Base-by-base conservation (phyloP, 2,888 invertebrate species). In the Catocala nupta region DNA sequence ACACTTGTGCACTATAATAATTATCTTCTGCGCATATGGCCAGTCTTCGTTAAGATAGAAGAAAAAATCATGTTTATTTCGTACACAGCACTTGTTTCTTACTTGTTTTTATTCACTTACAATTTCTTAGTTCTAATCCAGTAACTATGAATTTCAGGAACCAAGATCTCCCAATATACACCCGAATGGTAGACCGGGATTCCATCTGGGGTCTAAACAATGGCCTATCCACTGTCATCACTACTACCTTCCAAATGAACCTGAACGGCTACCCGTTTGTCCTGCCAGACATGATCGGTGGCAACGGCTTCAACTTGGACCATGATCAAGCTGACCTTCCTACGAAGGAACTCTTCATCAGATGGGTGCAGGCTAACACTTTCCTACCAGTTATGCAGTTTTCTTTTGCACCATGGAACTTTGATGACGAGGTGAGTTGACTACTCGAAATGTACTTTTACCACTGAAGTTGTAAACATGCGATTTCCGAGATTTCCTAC, bases 381-480 rank as follows among this genome's bases (percentile, higher is more conserved):
- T 97, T 97, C 81, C 95, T 98, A 93, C 97, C 98, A 0, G 92
- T 95, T 0, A 95, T 98, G 90, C 97, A 98, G 88, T 97, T 96
- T 80, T 97, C 98, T 0, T 96, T 96, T 63, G 95, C 96, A 0
- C 98, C 98, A 0, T 98, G 98, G 98, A 96, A 96, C 68, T 97
- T 95, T 81, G 96, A 96, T 80, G 81, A 94, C 10, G 94, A 96
- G 84, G 95, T 92, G 56, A 60, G 59, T 54, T 44, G 1, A 6
- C 9, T 39, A 9, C 8, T 25, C 4, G 25, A 25, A 25, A 25
- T 25, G 4, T 25, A 25, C 25, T 25, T 25, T 3, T 25, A 25
- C 25, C 4, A 25, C 25, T 25, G 4, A 25, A 25, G 4, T 3
- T 3, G 25, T 25, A 25, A 25, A 25, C 25, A 25, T 25, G 25